Evolutionary conservation across 2,888 invertebrate species (phyloP).

Genomic region (Hemistola chrysoprasaria): DNA sequence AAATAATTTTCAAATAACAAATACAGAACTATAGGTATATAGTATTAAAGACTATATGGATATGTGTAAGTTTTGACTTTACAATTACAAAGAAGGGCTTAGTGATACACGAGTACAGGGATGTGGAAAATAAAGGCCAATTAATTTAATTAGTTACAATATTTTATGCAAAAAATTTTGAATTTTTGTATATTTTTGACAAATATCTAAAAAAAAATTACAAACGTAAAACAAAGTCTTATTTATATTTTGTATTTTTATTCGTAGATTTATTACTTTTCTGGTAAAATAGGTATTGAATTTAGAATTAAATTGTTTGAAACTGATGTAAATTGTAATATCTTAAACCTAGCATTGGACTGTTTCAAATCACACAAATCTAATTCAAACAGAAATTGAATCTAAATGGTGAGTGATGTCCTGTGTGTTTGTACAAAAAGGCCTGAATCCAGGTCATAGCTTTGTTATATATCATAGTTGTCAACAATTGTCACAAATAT

Average conservation of each 20-base stretch:
- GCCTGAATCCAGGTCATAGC: slow-evolving; percentile 54
- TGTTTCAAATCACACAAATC: slow-evolving; percentile 50
- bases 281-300: slow-evolving; percentile 13
- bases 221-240: slow-evolving; percentile 24
- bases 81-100: slow-evolving; percentile 17
- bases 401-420: slow-evolving; percentile 59
- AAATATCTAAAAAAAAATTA: slow-evolving; percentile 18
- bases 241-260: slow-evolving; percentile 21
- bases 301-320: slow-evolving; percentile 7
- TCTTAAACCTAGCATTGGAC: slow-evolving; percentile 31
- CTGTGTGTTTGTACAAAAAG: slow-evolving; percentile 44
- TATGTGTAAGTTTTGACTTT: slow-evolving; percentile 7
- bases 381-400: slow-evolving; percentile 63
- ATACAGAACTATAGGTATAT: neutral
- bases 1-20: slow-evolving; percentile 1
- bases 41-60: neutral
- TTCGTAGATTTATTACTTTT: slow-evolving; percentile 18
- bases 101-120: slow-evolving; percentile 20
- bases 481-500: slow-evolving; percentile 12
- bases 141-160: slow-evolving; percentile 23
- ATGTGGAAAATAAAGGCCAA: slow-evolving; percentile 13
- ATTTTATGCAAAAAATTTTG: slow-evolving; percentile 34
- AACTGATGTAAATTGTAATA: slow-evolving; percentile 12
- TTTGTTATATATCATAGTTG: no score
- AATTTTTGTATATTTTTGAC: slow-evolving; percentile 29